phyloP scores from a whole-genome alignment of 30 jellyfish, hydroid and myxozoan genomes.

The Cassiopea xamachana region DNA sequence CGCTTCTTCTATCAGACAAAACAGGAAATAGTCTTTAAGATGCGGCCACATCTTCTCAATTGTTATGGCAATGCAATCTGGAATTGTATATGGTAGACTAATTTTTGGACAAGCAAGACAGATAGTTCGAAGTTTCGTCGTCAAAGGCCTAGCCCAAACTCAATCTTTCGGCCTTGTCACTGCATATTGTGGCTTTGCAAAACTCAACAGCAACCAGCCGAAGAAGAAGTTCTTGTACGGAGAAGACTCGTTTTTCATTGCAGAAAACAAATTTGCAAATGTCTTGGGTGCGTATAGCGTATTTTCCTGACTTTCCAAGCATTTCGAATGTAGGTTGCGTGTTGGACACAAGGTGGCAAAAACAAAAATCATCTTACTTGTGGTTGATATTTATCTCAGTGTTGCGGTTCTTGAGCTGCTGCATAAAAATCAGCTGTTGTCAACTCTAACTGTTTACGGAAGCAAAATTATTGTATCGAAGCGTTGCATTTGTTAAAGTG shows the following conservation, averaged over 20 bases:
- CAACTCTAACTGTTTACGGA: no score
- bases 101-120: conserved; percentile 75
- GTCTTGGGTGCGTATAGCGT: conserved; percentile 65
- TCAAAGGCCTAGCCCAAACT: conserved; percentile 9
- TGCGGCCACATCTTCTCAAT: conserved; percentile 13
- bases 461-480: no score
- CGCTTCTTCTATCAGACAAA: neutral
- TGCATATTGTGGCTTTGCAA: conserved; percentile 84
- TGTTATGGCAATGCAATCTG: conserved; percentile 86
- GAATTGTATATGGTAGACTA: conserved; percentile 77
- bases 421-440: no score
- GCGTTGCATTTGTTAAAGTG: no score
- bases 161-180: conserved; percentile 72
- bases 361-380: neutral
- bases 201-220: conserved; percentile 60
- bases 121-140: conserved; percentile 55
- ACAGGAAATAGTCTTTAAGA: conserved; percentile 17
- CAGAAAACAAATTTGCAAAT: conserved; percentile 69
- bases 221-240: conserved; percentile 73
- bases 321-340: neutral
- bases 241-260: conserved; percentile 82
- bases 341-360: neutral
- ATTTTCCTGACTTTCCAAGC: neutral
- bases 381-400: no score
- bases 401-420: no score